Percentiles rank a stretch among this genome's conserved stretches.
Evolutionary conservation across 2,888 invertebrate species (phyloP).

Genomic region (Cylloceria caligata): DNA sequence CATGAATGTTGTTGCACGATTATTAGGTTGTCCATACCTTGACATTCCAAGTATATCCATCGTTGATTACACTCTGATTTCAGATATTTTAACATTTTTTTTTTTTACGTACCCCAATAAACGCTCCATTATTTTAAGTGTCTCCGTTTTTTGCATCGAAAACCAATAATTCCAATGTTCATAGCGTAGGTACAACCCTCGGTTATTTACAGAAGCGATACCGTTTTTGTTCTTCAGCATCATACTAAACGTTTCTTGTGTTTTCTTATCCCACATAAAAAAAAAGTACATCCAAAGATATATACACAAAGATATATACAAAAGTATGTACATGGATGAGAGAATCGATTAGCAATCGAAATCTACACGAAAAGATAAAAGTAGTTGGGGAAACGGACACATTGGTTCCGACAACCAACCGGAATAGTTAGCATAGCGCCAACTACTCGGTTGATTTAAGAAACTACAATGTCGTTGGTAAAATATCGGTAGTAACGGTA

Average conservation of each 20-base stretch:
- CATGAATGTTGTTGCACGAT: not conserved
- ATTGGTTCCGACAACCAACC: too few species aligned
- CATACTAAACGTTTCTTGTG: slow-evolving; percentile 62
- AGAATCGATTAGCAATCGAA: too few species aligned
- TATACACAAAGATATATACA: too few species aligned
- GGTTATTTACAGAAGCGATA: not conserved
- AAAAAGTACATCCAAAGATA: too few species aligned
- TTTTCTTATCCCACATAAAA: slow-evolving; percentile 69
- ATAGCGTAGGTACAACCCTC: not conserved
- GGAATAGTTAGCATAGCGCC: too few species aligned
- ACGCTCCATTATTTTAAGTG: not conserved
- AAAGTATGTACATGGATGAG: too few species aligned
- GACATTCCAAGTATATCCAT: not conserved
- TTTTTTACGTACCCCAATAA: not conserved
- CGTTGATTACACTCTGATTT: not conserved
- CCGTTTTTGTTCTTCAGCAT: slow-evolving; percentile 61
- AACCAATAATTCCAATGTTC: not conserved
- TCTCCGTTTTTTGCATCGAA: not conserved
- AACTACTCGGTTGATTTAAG: too few species aligned
- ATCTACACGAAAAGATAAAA: too few species aligned
- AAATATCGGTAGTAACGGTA: too few species aligned
- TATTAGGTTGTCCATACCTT: not conserved
- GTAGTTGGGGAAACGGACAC: too few species aligned
- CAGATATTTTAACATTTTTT: too few species aligned
- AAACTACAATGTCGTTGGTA: too few species aligned